Conservation (phyloP, 2,888 invertebrate species). For the Ormyrus nitidulus region DNA sequence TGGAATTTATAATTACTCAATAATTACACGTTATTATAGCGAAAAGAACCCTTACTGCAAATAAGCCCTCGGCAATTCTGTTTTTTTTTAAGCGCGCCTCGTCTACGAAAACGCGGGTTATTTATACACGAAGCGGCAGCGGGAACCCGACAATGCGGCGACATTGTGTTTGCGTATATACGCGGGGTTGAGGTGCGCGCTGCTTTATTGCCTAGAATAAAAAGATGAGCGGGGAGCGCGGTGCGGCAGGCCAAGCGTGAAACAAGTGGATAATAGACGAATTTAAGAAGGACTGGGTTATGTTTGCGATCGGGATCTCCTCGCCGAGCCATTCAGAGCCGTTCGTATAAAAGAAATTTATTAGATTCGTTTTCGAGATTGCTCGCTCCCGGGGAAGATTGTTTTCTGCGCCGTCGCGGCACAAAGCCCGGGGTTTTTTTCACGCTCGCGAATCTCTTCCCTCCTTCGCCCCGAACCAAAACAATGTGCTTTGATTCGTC, state of each 20-base stretch:
- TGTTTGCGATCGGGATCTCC: constrained; percentile 40
- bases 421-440: no score
- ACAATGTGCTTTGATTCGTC: no score
- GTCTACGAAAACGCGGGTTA: not conserved
- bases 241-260: constrained; percentile 21
- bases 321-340: constrained; percentile 11
- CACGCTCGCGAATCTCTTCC: no score
- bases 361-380: constrained; percentile 37
- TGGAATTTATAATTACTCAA: no score
- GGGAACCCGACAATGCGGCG: constrained; percentile 1
- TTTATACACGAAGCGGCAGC: not conserved
- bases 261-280: constrained; percentile 46
- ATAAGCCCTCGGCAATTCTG: not conserved
- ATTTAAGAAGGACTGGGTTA: constrained; percentile 45
- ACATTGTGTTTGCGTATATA: not conserved
- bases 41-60: no score
- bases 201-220: constrained; percentile 10
- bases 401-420: no score
- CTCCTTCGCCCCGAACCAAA: not conserved
- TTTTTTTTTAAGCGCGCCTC: not conserved
- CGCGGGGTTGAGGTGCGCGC: not conserved
- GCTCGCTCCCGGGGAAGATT: not conserved
- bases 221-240: constrained; percentile 20
- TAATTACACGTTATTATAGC: no score
- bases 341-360: constrained; percentile 33